phyloP scores from a whole-genome alignment of 2,888 invertebrate species.

The Thyatira batis region DNA sequence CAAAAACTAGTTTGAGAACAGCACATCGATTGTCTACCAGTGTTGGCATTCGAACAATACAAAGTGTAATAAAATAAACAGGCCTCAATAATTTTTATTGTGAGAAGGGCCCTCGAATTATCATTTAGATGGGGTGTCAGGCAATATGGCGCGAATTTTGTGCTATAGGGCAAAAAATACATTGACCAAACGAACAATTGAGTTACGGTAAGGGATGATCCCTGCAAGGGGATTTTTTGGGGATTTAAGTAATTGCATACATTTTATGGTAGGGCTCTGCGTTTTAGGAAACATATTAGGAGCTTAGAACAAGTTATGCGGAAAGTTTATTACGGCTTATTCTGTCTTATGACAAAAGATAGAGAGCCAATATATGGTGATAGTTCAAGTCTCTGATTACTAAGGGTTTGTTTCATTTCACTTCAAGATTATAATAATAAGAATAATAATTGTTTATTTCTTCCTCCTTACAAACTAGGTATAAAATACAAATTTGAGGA shows the following conservation, averaged over 20 bases:
- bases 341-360: background rate
- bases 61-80: conserved; percentile 81
- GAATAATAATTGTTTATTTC: too few relatives aligned
- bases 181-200: conserved; percentile 60
- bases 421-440: too few relatives aligned
- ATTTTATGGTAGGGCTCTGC: conserved; percentile 48
- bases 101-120: conserved; percentile 77
- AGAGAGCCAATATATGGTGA: too few relatives aligned
- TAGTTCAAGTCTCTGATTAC: too few relatives aligned
- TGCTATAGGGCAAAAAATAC: conserved; percentile 59
- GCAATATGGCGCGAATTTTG: conserved; percentile 75
- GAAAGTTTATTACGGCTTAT: background rate
- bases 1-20: conserved; percentile 25
- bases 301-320: background rate
- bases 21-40: conserved; percentile 26
- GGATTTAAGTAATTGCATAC: conserved; percentile 60
- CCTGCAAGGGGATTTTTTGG: conserved; percentile 46
- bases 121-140: conserved; percentile 78
- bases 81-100: conserved; percentile 81
- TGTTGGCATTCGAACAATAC: conserved; percentile 72
- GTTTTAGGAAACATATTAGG: conserved; percentile 15
- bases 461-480: too few relatives aligned
- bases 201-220: conserved; percentile 63
- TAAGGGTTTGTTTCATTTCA: too few relatives aligned
- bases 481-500: too few relatives aligned